These are phyloP conservation scores for Balaeniceps rex DNA, from an alignment of 2,113 vertebrate species.

Conservation along the genomic window DNA sequence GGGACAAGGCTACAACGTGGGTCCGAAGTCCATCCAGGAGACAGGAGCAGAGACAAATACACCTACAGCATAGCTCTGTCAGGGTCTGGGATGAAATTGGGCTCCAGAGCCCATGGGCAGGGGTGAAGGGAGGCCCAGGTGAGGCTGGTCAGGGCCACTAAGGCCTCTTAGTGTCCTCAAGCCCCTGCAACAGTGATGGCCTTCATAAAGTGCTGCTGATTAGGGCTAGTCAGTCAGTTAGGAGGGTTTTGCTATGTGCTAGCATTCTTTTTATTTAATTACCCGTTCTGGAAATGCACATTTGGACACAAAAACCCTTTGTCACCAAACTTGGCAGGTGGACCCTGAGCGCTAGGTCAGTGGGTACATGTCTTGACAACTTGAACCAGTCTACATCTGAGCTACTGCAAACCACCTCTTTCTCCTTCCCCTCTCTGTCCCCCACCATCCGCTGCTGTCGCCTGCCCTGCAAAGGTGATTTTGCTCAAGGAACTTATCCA, in stretches of 20 bases:
- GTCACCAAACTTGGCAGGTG: background rate
- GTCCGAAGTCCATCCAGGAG: background rate
- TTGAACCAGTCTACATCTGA: background rate
- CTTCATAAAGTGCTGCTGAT: background rate
- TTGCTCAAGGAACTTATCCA: background rate
- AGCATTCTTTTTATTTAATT: background rate
- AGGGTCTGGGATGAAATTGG: background rate
- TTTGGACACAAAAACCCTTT: background rate
- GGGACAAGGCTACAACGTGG: background rate
- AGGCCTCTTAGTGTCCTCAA: background rate
- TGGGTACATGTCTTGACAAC: background rate
- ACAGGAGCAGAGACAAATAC: background rate
- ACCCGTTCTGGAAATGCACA: background rate
- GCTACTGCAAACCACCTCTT: background rate
- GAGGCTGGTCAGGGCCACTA: background rate
- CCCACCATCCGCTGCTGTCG: background rate
- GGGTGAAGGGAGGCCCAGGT: background rate
- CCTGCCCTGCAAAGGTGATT: background rate
- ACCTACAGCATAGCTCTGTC: background rate
- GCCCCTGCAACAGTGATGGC: background rate
- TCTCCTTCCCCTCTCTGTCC: background rate
- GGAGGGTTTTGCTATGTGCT: background rate
- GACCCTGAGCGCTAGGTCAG: background rate
- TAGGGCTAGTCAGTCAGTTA: background rate
- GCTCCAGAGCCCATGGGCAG: background rate